A percentile compares a stretch with the other conserved stretches of the same genome.
Evolutionary conservation across 2,113 vertebrate genomes (phyloP).

Genomic region (Apus apus): DNA sequence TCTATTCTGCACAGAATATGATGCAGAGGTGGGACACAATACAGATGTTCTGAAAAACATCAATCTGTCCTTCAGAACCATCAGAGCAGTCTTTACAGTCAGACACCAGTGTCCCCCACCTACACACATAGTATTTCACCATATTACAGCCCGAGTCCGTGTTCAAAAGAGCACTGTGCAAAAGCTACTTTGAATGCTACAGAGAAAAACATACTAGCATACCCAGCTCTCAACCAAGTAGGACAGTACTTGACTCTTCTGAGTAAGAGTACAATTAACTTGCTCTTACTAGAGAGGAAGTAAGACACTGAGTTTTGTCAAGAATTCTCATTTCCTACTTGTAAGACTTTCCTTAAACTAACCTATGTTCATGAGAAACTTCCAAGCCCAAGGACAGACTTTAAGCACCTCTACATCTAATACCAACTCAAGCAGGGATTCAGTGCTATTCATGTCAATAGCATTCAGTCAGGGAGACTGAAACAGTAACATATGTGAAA

Average conservation of each 20-base stretch:
- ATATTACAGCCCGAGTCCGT: neutral
- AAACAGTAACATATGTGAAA: conserved; percentile 54
- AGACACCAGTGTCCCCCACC: neutral
- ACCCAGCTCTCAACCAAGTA: neutral
- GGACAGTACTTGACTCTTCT: neutral
- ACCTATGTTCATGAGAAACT: neutral
- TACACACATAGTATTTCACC: neutral
- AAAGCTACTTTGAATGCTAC: neutral
- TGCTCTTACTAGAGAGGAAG: neutral
- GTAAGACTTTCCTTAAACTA: neutral
- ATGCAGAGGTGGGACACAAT: neutral
- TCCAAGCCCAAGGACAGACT: neutral
- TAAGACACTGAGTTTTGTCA: neutral
- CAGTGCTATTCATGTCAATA: neutral
- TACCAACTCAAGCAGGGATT: neutral
- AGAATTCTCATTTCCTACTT: neutral
- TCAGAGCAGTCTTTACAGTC: neutral
- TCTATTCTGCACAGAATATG: neutral
- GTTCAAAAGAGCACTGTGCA: neutral
- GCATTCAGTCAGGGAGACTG: neutral
- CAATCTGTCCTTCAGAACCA: neutral
- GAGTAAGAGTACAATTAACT: neutral
- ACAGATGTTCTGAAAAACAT: neutral
- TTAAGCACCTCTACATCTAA: neutral
- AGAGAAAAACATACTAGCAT: neutral